Percentiles rank a stretch among this genome's conserved stretches.
These are phyloP conservation scores for Trimorus sp. DNA, from an alignment of 2,888 invertebrate genomes.

Conservation along the genomic window DNA sequence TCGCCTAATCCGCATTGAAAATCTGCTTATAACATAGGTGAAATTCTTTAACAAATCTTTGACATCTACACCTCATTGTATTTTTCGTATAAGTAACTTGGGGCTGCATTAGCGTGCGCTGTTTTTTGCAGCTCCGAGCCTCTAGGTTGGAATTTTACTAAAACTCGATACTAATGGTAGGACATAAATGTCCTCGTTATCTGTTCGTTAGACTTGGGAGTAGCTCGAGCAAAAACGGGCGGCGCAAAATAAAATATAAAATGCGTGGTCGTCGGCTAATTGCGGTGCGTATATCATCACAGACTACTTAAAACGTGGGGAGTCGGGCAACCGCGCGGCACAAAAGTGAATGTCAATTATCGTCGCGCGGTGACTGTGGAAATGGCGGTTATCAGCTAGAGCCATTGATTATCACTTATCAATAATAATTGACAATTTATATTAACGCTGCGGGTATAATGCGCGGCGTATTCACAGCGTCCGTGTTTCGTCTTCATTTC, in stretches of 20 bases:
- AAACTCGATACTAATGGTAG: conserved; percentile 20
- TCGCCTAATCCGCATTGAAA: too few relatives aligned
- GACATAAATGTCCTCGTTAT: conserved; percentile 36
- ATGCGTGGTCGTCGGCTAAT: conserved; percentile 20
- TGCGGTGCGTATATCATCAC: conserved; percentile 23
- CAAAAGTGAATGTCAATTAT: conserved; percentile 18
- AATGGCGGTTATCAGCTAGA: conserved; percentile 1
- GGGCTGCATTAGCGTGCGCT: too few relatives aligned
- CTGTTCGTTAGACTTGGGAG: conserved; percentile 27
- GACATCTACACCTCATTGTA: not conserved
- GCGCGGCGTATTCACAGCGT: too few relatives aligned
- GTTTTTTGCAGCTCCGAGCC: not conserved
- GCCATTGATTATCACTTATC: conserved; percentile 1
- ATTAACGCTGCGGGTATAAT: not conserved
- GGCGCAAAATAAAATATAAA: conserved; percentile 21
- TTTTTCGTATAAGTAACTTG: too few relatives aligned
- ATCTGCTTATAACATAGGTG: too few relatives aligned
- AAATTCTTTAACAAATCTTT: too few relatives aligned
- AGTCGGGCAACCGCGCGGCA: not conserved
- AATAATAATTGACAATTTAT: not conserved
- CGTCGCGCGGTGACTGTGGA: conserved; percentile 1
- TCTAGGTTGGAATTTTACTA: conserved; percentile 14
- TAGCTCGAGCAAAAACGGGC: conserved; percentile 7
- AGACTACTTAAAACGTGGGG: conserved; percentile 10
- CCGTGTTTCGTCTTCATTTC: too few relatives aligned